Evolutionary conservation across 2,797 vertebrate genomes (phyloP).

Genomic region (Falco naumanni): DNA sequence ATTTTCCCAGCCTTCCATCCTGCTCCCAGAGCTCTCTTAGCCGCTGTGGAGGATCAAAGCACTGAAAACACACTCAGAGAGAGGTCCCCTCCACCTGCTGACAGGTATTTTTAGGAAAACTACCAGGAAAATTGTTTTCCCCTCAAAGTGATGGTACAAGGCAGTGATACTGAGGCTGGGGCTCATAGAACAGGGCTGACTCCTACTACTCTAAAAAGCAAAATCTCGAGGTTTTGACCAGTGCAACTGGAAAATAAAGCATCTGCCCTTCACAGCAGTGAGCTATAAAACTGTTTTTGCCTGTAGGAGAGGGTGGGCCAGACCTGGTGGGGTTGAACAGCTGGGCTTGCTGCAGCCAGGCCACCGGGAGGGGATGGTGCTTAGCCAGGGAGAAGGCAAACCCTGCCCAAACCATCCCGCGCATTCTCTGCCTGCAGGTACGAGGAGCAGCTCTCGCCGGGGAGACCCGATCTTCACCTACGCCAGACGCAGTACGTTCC

Average conservation of each 20-base stretch:
- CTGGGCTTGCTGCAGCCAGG: fast-evolving
- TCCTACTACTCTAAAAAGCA: background rate
- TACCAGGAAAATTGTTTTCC: background rate
- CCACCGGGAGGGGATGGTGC: fast-evolving
- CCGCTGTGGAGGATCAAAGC: background rate
- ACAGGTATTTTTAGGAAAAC: background rate
- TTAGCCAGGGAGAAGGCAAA: background rate
- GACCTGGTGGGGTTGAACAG: background rate
- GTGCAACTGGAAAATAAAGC: background rate
- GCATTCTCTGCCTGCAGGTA: background rate
- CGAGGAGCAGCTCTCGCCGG: slow-evolving; percentile 29
- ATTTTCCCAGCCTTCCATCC: background rate
- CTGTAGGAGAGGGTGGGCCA: slow-evolving; percentile 78
- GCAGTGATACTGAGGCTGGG: background rate
- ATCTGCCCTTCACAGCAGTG: background rate
- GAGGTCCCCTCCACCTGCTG: background rate
- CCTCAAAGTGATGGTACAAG: background rate
- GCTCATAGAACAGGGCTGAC: background rate
- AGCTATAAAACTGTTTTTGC: slow-evolving; percentile 76
- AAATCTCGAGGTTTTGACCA: background rate
- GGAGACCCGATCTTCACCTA: background rate
- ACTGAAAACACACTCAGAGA: background rate
- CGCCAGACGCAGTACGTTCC: slow-evolving; percentile 51
- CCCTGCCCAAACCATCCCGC: background rate
- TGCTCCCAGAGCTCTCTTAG: background rate